Conservation (phyloP, 2,888 invertebrate genomes). For the Laothoe populi region DNA sequence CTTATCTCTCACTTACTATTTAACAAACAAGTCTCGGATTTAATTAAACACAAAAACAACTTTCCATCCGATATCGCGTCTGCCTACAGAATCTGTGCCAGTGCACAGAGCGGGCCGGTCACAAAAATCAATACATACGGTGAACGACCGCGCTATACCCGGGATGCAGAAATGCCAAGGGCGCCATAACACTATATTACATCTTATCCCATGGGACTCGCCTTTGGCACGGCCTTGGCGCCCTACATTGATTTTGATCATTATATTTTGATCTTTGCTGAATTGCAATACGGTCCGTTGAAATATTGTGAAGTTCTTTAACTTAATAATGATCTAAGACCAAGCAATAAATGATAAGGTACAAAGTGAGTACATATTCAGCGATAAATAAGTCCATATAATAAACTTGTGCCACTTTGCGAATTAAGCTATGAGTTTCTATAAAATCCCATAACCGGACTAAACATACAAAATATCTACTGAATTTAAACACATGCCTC, state of each 20-base stretch:
- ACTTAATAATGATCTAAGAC: no score
- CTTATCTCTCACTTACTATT: background rate
- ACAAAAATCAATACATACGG: constrained; percentile 52
- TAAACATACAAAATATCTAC: no score
- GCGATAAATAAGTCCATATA: no score
- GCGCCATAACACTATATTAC: constrained; percentile 31
- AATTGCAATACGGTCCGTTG: background rate
- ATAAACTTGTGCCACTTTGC: no score
- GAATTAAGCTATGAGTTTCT: no score
- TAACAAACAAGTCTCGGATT: background rate
- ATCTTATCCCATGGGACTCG: constrained; percentile 4
- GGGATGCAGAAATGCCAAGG: constrained; percentile 56
- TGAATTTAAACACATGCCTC: no score
- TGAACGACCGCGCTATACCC: constrained; percentile 51
- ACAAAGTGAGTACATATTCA: no score
- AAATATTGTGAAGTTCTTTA: no score
- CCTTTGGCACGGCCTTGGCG: constrained; percentile 15
- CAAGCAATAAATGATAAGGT: no score
- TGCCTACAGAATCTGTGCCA: constrained; percentile 38
- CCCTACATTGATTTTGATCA: background rate
- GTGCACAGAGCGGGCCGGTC: constrained; percentile 42
- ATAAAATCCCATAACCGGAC: no score
- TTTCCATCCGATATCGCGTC: background rate
- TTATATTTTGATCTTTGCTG: background rate
- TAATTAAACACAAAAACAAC: constrained; percentile 9